phyloP scores from a whole-genome alignment of 2,113 vertebrate genomes.

The Grantiella picta region DNA sequence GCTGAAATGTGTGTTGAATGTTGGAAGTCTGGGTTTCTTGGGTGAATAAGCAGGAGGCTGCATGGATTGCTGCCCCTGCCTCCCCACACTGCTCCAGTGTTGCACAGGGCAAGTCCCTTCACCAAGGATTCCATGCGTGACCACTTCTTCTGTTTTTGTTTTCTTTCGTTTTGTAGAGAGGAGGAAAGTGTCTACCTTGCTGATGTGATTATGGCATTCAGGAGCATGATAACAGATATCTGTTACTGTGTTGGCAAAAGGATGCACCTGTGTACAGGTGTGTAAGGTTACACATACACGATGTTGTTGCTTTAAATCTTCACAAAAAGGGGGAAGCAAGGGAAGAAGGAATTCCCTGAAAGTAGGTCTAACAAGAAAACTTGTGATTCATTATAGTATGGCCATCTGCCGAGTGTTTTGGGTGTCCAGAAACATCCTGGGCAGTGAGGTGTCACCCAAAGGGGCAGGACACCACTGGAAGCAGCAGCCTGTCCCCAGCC shows the following conservation, averaged over 20 bases:
- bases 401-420: background rate
- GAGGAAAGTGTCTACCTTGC: fast-evolving
- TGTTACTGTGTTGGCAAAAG: background rate
- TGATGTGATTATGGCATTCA: fast-evolving
- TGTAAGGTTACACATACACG: fast-evolving
- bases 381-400: fast-evolving
- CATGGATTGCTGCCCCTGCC: background rate
- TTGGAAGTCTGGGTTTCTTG: background rate
- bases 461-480: fast-evolving
- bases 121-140: fast-evolving
- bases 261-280: fast-evolving
- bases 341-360: background rate
- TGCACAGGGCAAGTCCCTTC: background rate
- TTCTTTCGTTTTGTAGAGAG: background rate
- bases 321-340: background rate
- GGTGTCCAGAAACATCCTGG: background rate
- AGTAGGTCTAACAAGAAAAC: background rate
- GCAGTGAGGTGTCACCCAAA: background rate
- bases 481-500: background rate
- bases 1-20: fast-evolving
- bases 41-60: background rate
- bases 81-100: background rate
- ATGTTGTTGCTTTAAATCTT: background rate
- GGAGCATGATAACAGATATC: fast-evolving
- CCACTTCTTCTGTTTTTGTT: fast-evolving